These are phyloP conservation scores for Enteromius mattozi DNA, from an alignment of 2,797 vertebrate species.

Conservation along the genomic window DNA sequence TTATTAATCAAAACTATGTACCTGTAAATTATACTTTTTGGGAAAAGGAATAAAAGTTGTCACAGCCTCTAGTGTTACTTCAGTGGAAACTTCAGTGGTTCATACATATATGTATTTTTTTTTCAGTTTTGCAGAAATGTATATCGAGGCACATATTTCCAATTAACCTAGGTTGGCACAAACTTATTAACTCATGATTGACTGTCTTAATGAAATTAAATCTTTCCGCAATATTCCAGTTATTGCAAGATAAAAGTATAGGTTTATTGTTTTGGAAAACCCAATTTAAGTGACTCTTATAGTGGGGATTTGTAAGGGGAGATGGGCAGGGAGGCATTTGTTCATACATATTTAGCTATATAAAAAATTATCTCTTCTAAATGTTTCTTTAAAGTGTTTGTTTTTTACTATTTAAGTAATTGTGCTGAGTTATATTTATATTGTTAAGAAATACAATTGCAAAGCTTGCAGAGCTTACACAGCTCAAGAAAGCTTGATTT, in stretches of 20 bases:
- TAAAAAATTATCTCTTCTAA: background rate
- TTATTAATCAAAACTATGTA: too few species aligned
- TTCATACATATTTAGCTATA: too few species aligned
- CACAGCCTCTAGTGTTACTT: too few species aligned
- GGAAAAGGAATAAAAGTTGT: too few species aligned
- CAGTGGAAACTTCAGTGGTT: too few species aligned
- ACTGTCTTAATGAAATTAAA: background rate
- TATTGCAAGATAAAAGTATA: background rate
- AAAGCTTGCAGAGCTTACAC: background rate
- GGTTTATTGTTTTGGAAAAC: background rate
- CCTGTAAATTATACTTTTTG: too few species aligned
- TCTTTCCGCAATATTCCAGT: background rate
- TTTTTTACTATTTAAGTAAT: background rate
- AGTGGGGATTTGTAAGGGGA: background rate
- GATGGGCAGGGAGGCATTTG: background rate
- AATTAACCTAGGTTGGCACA: too few species aligned
- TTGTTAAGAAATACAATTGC: background rate
- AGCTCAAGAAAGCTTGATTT: background rate
- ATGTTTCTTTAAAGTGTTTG: background rate
- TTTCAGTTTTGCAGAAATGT: too few species aligned
- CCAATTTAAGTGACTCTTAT: background rate
- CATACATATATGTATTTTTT: too few species aligned
- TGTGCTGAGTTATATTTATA: too few species aligned
- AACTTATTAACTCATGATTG: background rate
- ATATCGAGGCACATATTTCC: too few species aligned